Percentiles rank a stretch among this genome's conserved stretches.
These are phyloP conservation scores for Ophonus ardosiacus DNA, from an alignment of 2,888 invertebrate genomes.

Conservation along the genomic window DNA sequence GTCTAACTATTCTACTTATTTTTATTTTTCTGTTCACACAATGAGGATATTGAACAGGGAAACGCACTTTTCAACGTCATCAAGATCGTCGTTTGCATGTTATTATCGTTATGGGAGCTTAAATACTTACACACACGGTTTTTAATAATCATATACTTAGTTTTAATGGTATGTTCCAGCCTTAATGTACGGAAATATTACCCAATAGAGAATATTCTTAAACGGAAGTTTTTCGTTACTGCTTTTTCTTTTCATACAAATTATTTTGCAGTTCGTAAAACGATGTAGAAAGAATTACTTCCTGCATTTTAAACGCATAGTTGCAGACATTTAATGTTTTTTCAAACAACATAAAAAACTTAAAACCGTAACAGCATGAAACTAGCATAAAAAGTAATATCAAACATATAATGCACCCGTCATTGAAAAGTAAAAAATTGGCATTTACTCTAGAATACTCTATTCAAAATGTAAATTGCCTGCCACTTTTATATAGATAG, in stretches of 20 bases:
- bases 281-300: background rate
- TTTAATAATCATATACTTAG: slow-evolving; percentile 22
- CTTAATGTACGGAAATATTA: background rate
- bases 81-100: slow-evolving; percentile 46
- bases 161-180: slow-evolving; percentile 17
- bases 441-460: no score
- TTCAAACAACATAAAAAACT: no score
- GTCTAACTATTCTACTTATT: slow-evolving; percentile 39
- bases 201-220: background rate
- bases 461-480: no score
- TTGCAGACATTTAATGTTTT: no score
- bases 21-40: slow-evolving; percentile 30
- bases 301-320: no score
- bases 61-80: slow-evolving; percentile 52
- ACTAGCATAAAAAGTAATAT: no score
- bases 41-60: slow-evolving; percentile 42
- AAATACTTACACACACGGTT: slow-evolving; percentile 41
- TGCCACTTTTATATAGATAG: no score
- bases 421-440: no score
- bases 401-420: no score
- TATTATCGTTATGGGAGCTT: slow-evolving; percentile 51
- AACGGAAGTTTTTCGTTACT: background rate
- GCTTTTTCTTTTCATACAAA: background rate
- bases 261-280: background rate
- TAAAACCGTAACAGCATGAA: no score